Conservation (phyloP, 2,888 invertebrate genomes). For the Carcina quercana region DNA sequence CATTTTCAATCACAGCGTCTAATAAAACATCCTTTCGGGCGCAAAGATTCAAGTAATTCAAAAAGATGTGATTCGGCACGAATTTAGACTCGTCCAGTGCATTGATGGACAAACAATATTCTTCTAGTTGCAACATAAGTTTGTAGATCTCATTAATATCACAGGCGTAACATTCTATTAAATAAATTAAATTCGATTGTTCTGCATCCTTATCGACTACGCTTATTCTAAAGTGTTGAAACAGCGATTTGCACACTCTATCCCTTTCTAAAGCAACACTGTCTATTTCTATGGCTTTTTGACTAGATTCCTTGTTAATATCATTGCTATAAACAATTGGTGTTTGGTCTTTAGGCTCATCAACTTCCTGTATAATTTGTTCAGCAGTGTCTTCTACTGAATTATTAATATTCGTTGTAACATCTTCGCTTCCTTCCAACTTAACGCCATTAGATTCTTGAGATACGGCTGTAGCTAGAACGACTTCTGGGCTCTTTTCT, state of each 20-base stretch:
- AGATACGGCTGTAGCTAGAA: constrained; percentile 28
- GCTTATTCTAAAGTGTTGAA: constrained; percentile 63
- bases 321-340: too few relatives aligned
- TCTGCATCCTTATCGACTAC: constrained; percentile 54
- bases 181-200: constrained; percentile 55
- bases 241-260: constrained; percentile 50
- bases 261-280: constrained; percentile 43
- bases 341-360: too few relatives aligned
- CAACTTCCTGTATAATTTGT: constrained; percentile 27
- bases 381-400: constrained; percentile 20
- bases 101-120: constrained; percentile 55
- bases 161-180: constrained; percentile 56
- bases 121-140: constrained; percentile 52
- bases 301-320: constrained; percentile 65
- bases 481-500: constrained; percentile 40
- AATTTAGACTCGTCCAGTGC: constrained; percentile 53
- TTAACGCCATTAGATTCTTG: too few relatives aligned
- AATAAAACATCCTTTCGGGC: constrained; percentile 36
- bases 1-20: constrained; percentile 48
- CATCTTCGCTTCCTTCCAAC: too few relatives aligned
- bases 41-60: constrained; percentile 49
- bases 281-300: constrained; percentile 48
- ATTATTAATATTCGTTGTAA: too few relatives aligned
- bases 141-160: constrained; percentile 60
- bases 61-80: constrained; percentile 55